phyloP scores from a whole-genome alignment of 2,888 invertebrate genomes.

The Ectropis crepuscularia region DNA sequence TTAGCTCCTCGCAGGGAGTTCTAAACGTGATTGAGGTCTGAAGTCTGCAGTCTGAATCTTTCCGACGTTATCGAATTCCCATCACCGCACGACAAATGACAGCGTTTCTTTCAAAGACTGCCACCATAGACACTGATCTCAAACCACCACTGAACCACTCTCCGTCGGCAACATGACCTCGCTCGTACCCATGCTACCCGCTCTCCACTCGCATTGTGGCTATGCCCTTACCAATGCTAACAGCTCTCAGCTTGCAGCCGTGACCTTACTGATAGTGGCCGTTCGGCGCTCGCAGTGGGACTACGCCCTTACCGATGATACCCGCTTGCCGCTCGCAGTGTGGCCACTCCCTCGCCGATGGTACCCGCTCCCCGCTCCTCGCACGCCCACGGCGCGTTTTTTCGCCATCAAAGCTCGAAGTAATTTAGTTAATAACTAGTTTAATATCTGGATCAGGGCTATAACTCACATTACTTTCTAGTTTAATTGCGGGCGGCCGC shows the following conservation, averaged over 20 bases:
- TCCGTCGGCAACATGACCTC: no score
- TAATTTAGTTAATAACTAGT: slow-evolving; percentile 48
- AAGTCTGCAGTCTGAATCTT: no score
- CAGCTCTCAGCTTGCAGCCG: background rate
- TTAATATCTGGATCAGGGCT: slow-evolving; percentile 53
- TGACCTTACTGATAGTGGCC: background rate
- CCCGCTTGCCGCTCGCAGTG: background rate
- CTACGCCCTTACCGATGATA: background rate
- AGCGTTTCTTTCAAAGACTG: no score
- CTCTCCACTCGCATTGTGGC: no score
- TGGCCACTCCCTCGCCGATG: background rate
- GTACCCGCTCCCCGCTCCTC: slow-evolving; percentile 4
- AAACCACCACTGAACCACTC: no score
- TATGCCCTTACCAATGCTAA: no score
- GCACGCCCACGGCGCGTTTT: slow-evolving; percentile 35
- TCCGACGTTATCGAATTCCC: no score
- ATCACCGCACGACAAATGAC: no score
- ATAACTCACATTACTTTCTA: slow-evolving; percentile 49
- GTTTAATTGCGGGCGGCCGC: slow-evolving; percentile 41
- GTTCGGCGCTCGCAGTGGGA: background rate
- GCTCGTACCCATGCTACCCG: no score
- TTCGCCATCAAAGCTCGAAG: slow-evolving; percentile 33
- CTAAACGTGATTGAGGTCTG: no score
- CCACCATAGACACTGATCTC: no score
- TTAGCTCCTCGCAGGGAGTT: no score